Percentiles rank a stretch among this genome's conserved stretches.
These are phyloP conservation scores for Onthophagus taurus DNA, from an alignment of 1,140 invertebrate genomes.

Conservation along the genomic window DNA sequence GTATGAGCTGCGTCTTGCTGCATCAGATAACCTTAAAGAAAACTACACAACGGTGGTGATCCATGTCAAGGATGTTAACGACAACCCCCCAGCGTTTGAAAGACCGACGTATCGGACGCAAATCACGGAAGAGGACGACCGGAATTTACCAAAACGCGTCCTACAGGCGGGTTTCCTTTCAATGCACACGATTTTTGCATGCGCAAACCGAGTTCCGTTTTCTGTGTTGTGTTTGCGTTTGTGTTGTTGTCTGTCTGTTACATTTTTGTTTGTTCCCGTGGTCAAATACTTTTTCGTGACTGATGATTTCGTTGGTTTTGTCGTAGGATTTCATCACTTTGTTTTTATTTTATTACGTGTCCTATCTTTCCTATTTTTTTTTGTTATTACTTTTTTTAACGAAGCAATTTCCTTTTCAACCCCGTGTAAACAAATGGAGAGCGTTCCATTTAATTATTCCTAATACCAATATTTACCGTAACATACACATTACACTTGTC, in stretches of 20 bases:
- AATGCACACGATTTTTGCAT: too few relatives aligned
- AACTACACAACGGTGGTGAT: constrained; percentile 93
- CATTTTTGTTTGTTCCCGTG: neutral
- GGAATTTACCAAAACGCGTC: constrained; percentile 86
- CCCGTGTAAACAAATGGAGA: neutral
- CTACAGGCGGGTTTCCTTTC: constrained; percentile 65
- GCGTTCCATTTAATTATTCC: neutral
- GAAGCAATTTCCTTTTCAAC: too few relatives aligned
- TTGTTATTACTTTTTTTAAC: neutral
- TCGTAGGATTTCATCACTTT: neutral
- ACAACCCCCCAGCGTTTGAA: constrained; percentile 79
- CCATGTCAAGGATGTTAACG: constrained; percentile 91
- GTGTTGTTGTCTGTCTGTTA: neutral
- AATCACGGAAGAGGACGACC: constrained; percentile 91
- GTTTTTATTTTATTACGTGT: constrained; percentile 13
- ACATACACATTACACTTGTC: neutral
- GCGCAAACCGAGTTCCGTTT: constrained; percentile 17
- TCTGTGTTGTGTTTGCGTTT: constrained; percentile 15
- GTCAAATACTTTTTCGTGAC: neutral
- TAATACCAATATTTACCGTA: constrained; percentile 10
- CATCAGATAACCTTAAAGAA: constrained; percentile 91
- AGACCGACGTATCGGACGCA: constrained; percentile 88
- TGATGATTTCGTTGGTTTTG: neutral
- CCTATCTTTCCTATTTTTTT: neutral
- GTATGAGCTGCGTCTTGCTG: constrained; percentile 88